Conservation (phyloP, 2,113 vertebrate genomes). For the Pholis gunnellus region DNA sequence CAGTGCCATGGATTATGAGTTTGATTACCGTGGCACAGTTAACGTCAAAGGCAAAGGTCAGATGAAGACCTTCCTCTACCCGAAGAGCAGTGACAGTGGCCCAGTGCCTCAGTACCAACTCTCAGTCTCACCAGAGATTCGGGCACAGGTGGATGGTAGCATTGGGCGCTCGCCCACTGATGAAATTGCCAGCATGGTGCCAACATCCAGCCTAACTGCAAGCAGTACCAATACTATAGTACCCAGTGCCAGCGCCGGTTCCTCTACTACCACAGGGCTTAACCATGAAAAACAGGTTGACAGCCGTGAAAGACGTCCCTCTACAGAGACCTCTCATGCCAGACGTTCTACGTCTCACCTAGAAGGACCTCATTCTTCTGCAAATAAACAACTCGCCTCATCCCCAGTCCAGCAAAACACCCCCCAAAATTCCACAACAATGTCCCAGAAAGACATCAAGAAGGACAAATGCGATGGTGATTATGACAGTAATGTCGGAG, state of each 20-base stretch:
- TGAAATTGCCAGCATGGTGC: conserved; percentile 93
- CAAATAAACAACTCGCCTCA: conserved; percentile 49
- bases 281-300: conserved; percentile 50
- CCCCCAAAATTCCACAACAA: conserved; percentile 27
- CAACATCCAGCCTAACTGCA: conserved; percentile 67
- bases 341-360: conserved; percentile 67
- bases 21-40: conserved; percentile 97
- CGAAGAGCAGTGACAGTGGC: conserved; percentile 91
- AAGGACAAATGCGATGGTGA: conserved; percentile 48
- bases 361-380: conserved; percentile 48
- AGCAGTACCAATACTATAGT: conserved; percentile 45
- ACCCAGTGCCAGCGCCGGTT: conserved; percentile 49
- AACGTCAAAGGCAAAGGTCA: conserved; percentile 99
- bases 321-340: conserved; percentile 44
- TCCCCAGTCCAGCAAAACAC: conserved; percentile 31
- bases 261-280: conserved; percentile 83
- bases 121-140: conserved; percentile 96
- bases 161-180: conserved; percentile 98
- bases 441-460: conserved; percentile 42
- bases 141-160: conserved; percentile 97
- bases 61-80: conserved; percentile 99
- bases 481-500: conserved; percentile 71
- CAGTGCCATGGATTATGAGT: conserved; percentile 94
- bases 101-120: conserved; percentile 94
- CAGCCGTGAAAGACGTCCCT: conserved; percentile 47